Base-by-base conservation (phyloP, 2,797 vertebrate species). In the Rhinella marina region DNA sequence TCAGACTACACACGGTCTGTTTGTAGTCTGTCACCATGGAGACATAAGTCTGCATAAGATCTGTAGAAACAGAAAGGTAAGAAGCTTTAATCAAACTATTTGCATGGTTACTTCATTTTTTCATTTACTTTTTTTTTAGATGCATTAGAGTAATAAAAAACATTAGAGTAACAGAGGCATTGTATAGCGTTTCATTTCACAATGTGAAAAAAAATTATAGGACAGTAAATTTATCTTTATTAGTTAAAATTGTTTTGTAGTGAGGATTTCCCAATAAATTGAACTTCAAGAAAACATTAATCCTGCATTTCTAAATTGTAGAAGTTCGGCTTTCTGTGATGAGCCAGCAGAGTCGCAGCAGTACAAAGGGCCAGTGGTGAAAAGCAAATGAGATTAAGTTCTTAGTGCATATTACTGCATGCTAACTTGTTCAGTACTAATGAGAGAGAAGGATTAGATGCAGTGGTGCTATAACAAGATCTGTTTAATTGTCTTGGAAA, bases 361-460 rank as follows among this genome's bases (percentile, higher is more conserved):
- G 32, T 84, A 75, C 54, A 84, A 73, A 84, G 66, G 52, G 54
- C 54, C 82, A 84, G 29, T 59, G 54, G 82, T 84, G 66, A 75
- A 84, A 84, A 56, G 82, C 82, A 84, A 84, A 84, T 84, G 66
- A 73, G 82, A 84, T 84, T 84, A 84, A 73, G 82, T 84, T 84
- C 82, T 84, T 73, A 84, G 52, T 73, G 66, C 72, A 25, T 76
- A 75, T 85, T 85, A 85, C 83, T 85, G 29, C n/a, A 76, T 76
- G 83, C 21, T 21, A 75, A 76, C 83, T 50, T 85, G 72, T 76
- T 76, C 54, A 12, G 16, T n/a, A 48, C 83, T 85, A 85, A 85
- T 85, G 83, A 85, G 83, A 62, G 19, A 61, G 72, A 50, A 85
- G 70, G 70, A 85, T 85, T 85, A 75, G 54, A 77, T 76, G 83